Evolutionary conservation across 2,113 vertebrate genomes (phyloP).

Genomic region (Nannospalax galili): DNA sequence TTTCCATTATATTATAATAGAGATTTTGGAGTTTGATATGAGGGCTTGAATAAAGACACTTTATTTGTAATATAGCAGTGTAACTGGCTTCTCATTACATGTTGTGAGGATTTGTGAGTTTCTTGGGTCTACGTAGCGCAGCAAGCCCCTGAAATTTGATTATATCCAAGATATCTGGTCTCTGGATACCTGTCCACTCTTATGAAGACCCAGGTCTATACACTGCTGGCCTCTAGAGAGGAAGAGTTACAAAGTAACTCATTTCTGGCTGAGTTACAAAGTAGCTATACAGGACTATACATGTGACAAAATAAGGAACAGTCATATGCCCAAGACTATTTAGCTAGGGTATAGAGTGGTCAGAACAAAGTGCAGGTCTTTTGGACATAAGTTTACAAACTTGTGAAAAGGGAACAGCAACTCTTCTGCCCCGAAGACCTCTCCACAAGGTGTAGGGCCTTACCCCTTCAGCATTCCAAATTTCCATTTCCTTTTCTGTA

Average conservation of each 20-base stretch:
- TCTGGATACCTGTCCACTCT: not conserved
- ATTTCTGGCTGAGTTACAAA: not conserved
- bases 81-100: not conserved
- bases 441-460: not conserved
- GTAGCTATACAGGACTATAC: not conserved
- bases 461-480: not conserved
- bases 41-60: not conserved
- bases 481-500: constrained; percentile 4
- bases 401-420: not conserved
- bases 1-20: not conserved
- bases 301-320: not conserved
- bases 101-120: constrained; percentile 7
- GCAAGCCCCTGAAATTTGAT: not conserved
- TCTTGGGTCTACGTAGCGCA: not conserved
- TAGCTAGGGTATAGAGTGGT: too few species aligned
- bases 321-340: not conserved
- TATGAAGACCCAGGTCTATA: not conserved
- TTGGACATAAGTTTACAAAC: not conserved
- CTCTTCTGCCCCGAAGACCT: not conserved
- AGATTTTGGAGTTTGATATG: not conserved
- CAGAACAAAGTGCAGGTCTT: not conserved
- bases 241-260: not conserved
- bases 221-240: not conserved
- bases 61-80: not conserved
- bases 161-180: not conserved